These are phyloP conservation scores for Drosophila barbarae DNA, from an alignment of 2,888 invertebrate genomes.

Conservation along the genomic window DNA sequence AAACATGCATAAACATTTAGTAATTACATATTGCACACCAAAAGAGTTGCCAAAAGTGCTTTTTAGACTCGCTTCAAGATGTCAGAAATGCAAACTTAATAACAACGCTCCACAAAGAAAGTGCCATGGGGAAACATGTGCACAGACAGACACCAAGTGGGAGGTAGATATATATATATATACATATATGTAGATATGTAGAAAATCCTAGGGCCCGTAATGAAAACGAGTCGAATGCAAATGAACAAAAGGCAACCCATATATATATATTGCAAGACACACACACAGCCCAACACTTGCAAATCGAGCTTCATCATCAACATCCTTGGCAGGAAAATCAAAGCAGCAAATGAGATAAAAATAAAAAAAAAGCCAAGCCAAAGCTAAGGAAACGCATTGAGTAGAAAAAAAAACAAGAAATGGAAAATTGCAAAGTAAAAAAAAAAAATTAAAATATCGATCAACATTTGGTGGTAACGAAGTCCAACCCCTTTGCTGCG, in stretches of 20 bases:
- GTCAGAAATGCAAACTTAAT: conserved; percentile 68
- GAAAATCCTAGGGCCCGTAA: conserved; percentile 54
- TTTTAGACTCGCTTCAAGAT: conserved; percentile 19
- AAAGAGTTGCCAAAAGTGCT: conserved; percentile 3
- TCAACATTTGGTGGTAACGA: conserved; percentile 73
- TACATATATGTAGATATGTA: conserved; percentile 8
- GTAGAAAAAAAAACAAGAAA: conserved; percentile 40
- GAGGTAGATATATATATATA: conserved; percentile 3
- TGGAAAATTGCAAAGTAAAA: conserved; percentile 61
- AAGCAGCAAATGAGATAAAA: conserved; percentile 66
- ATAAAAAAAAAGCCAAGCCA: conserved; percentile 51
- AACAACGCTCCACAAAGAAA: conserved; percentile 46
- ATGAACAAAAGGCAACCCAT: conserved; percentile 68
- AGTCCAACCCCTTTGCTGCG: conserved; percentile 75
- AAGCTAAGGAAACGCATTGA: conserved; percentile 68
- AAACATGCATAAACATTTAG: too few species aligned
- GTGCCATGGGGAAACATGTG: conserved; percentile 22
- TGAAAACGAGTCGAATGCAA: conserved; percentile 74
- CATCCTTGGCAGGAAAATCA: conserved; percentile 68
- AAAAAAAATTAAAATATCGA: conserved; percentile 78
- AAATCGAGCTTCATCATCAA: conserved; percentile 49
- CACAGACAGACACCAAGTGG: conserved; percentile 8
- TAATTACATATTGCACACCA: too few species aligned
- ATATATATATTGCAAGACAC: conserved; percentile 20
- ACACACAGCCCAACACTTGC: conserved; percentile 12